Evolutionary conservation across 2,888 invertebrate species (phyloP).

Genomic region (Apantesis nais): DNA sequence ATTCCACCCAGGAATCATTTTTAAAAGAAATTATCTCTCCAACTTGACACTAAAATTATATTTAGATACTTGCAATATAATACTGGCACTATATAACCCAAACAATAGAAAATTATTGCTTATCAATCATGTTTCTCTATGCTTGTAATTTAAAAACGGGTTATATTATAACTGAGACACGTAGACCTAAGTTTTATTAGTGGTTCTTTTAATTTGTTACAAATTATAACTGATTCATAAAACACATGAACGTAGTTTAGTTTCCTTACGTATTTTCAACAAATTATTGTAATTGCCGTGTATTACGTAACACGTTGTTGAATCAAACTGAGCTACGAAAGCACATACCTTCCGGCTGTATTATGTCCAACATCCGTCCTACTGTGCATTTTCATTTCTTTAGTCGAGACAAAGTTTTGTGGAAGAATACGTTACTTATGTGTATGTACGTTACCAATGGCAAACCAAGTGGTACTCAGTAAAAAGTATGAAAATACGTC

Average conservation of each 20-base stretch:
- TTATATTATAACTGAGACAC: slow-evolving; percentile 55
- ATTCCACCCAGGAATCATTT: background rate
- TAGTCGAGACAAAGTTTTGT: slow-evolving; percentile 36
- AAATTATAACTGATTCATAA: slow-evolving; percentile 35
- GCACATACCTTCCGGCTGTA: slow-evolving; percentile 70
- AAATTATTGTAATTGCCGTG: slow-evolving; percentile 3
- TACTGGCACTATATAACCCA: slow-evolving; percentile 8
- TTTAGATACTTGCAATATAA: slow-evolving; percentile 13
- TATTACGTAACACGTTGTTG: slow-evolving; percentile 42
- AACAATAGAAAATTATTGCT: slow-evolving; percentile 25
- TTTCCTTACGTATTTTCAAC: background rate
- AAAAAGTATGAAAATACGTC: slow-evolving; percentile 2
- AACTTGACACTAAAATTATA: background rate
- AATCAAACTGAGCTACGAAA: slow-evolving; percentile 62
- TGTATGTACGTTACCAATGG: slow-evolving; percentile 20
- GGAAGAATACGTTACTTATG: slow-evolving; percentile 10
- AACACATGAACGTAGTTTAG: slow-evolving; percentile 15
- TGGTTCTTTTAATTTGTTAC: slow-evolving; percentile 50
- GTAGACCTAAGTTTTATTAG: slow-evolving; percentile 45
- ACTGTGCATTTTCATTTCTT: slow-evolving; percentile 66
- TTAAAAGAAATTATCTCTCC: background rate
- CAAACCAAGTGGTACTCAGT: slow-evolving; percentile 18
- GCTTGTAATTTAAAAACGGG: slow-evolving; percentile 65
- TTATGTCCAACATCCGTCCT: slow-evolving; percentile 73
- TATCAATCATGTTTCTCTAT: slow-evolving; percentile 52